Percentiles rank a stretch among this genome's conserved stretches.
Conservation (phyloP, 1,140 invertebrate species). For the Lineus longissimus region DNA sequence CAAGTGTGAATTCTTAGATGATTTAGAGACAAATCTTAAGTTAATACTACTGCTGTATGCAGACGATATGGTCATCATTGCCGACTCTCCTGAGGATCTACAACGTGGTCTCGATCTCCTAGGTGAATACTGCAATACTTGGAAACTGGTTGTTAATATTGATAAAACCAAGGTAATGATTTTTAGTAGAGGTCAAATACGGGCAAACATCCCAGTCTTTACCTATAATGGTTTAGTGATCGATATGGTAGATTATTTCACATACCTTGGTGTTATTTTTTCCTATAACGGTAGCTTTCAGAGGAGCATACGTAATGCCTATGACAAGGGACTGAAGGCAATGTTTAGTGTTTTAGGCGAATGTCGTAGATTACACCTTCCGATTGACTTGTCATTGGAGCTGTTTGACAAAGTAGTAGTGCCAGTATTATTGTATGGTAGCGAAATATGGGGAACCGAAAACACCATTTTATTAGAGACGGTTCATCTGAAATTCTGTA, state of each 20-base stretch:
- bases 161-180: slow-evolving; percentile 18
- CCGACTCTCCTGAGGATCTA: slow-evolving; percentile 7
- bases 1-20: not conserved
- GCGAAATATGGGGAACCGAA: slow-evolving; percentile 19
- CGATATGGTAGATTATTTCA: slow-evolving; percentile 1
- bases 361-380: not conserved
- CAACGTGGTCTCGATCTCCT: slow-evolving; percentile 11
- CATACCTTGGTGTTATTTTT: not conserved
- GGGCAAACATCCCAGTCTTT: not conserved
- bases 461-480: slow-evolving; percentile 10
- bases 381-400: slow-evolving; percentile 9
- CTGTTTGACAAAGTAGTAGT: slow-evolving; percentile 11
- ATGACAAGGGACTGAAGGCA: slow-evolving; percentile 6
- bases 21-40: slow-evolving; percentile 14
- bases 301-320: not conserved
- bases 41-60: slow-evolving; percentile 16
- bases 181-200: slow-evolving; percentile 9
- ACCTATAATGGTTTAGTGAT: not conserved
- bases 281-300: not conserved
- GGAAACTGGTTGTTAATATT: slow-evolving; percentile 18
- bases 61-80: slow-evolving; percentile 17
- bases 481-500: slow-evolving; percentile 10
- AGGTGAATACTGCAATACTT: slow-evolving; percentile 10
- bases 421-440: slow-evolving; percentile 13
- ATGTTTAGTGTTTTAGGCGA: slow-evolving; percentile 7